phyloP scores from a whole-genome alignment of 2,797 vertebrate genomes.

The Takifugu ocellatus region DNA sequence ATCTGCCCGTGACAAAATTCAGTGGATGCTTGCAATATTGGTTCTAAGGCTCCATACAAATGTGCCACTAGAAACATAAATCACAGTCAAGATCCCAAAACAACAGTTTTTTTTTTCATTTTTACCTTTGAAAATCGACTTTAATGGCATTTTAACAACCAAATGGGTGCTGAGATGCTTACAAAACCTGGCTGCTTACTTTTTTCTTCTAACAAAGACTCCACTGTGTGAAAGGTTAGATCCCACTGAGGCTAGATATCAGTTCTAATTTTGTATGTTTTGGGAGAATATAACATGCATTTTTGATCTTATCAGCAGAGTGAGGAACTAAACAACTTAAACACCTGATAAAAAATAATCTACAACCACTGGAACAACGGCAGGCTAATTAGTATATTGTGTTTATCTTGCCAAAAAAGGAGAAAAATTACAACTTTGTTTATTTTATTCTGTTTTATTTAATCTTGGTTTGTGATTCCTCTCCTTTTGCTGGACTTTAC shows the following conservation, averaged over 20 bases:
- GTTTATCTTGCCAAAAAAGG: conserved; percentile 14
- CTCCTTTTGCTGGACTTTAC: conserved; percentile 14
- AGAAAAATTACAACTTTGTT: conserved; percentile 2
- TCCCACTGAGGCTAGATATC: conserved; percentile 55
- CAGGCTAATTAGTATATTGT: conserved; percentile 4
- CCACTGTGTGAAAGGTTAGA: conserved; percentile 72
- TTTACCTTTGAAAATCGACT: conserved; percentile 48
- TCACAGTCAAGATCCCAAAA: conserved; percentile 23
- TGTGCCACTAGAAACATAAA: conserved; percentile 26
- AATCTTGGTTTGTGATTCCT: conserved; percentile 3
- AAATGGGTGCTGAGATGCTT: conserved; percentile 44
- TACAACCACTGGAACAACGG: conserved; percentile 26
- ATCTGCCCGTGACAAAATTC: conserved; percentile 16
- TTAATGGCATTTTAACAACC: conserved; percentile 50
- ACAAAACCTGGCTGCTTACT: conserved; percentile 35
- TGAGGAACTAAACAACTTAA: conserved; percentile 59
- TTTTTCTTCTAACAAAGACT: conserved; percentile 62
- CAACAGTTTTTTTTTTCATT: conserved; percentile 37
- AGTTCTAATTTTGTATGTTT: conserved; percentile 51
- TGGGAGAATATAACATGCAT: conserved; percentile 61
- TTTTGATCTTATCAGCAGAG: conserved; percentile 62
- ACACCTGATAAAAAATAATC: conserved; percentile 57
- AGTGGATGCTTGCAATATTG: conserved; percentile 10
- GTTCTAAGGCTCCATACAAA: conserved; percentile 28
- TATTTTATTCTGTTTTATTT: not conserved